phyloP scores from a whole-genome alignment of 1,140 invertebrate species.

The Trichoplusia ni region DNA sequence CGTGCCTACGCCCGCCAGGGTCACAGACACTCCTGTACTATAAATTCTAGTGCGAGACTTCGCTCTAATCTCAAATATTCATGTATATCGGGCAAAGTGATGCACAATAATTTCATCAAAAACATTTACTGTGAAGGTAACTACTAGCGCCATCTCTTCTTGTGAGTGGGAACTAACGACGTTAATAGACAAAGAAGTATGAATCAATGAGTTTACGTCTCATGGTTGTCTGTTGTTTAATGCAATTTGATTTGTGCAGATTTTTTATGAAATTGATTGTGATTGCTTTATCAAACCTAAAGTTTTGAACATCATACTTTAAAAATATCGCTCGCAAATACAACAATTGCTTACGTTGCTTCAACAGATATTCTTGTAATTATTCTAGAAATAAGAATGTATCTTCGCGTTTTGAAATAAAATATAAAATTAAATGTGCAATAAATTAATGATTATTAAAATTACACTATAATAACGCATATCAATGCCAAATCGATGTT shows the following conservation, averaged over 20 bases:
- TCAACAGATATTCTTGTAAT: conserved; percentile 35
- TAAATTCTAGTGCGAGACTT: conserved; percentile 38
- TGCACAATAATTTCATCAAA: background rate
- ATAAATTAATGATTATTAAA: conserved; percentile 50
- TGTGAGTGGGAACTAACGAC: no score
- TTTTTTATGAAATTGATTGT: background rate
- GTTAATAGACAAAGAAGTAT: no score
- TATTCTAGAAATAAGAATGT: conserved; percentile 42
- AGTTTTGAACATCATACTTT: conserved; percentile 8
- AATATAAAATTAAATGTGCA: conserved; percentile 48
- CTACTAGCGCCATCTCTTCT: conserved; percentile 8
- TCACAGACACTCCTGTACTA: conserved; percentile 73
- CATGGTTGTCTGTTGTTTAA: no score
- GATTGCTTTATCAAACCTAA: background rate
- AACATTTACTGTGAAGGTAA: background rate
- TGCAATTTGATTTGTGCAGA: no score
- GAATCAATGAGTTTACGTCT: no score
- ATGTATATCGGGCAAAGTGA: background rate
- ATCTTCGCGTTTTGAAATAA: conserved; percentile 44
- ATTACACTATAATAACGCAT: conserved; percentile 64
- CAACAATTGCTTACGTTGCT: conserved; percentile 42
- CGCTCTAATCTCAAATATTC: background rate
- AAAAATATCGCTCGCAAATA: conserved; percentile 36
- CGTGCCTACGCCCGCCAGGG: conserved; percentile 58
- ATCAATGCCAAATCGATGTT: conserved; percentile 71